Conservation (phyloP, 2,113 vertebrate species). For the Peromyscus californicus region DNA sequence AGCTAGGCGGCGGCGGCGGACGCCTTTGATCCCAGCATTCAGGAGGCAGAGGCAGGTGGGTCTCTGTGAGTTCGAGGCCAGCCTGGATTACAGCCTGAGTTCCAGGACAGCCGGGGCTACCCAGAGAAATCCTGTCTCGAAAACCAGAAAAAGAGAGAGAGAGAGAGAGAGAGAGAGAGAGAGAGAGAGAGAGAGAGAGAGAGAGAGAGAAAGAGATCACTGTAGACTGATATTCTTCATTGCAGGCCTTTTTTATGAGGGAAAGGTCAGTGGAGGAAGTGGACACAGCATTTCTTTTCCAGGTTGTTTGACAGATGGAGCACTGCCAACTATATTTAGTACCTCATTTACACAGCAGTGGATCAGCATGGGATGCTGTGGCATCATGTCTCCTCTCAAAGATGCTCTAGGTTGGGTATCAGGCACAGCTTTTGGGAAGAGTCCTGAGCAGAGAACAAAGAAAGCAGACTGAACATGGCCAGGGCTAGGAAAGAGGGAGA, state of each 20-base stretch:
- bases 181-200: too few species aligned
- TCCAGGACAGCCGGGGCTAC: not conserved
- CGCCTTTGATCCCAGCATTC: not conserved
- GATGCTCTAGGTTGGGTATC: not conserved
- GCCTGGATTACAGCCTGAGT: not conserved
- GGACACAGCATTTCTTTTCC: slow-evolving; percentile 29
- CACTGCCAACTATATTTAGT: not conserved
- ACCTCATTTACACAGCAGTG: not conserved
- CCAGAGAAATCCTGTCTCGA: not conserved
- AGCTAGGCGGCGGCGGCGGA: fast-evolving
- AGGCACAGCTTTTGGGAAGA: not conserved
- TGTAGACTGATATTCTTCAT: not conserved
- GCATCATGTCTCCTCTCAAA: not conserved
- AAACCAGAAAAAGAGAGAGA: not conserved
- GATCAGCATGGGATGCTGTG: not conserved
- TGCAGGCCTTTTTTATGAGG: not conserved
- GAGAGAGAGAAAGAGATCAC: not conserved
- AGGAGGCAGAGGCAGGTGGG: not conserved
- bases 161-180: not conserved
- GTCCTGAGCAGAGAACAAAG: not conserved
- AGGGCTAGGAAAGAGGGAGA: not conserved
- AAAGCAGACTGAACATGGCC: not conserved
- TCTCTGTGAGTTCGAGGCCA: not conserved
- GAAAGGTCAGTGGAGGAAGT: not conserved
- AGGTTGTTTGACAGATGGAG: not conserved